These are phyloP conservation scores for Siderastrea radians DNA, from an alignment of 92 coral and sea anemone species.

Conservation along the genomic window DNA sequence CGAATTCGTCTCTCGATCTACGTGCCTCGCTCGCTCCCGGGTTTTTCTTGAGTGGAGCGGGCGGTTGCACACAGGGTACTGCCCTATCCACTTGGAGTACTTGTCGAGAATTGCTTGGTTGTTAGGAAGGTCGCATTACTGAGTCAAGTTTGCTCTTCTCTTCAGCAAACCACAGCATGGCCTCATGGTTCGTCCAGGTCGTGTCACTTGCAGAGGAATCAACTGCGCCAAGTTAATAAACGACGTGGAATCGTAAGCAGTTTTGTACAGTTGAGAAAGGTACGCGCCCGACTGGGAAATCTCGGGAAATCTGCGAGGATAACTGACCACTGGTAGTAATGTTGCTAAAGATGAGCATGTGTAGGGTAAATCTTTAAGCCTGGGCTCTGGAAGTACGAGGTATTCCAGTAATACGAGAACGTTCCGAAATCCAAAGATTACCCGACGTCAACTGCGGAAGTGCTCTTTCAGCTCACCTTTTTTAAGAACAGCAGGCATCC, in stretches of 20 bases:
- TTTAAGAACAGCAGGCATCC: too few species aligned
- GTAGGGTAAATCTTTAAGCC: background rate
- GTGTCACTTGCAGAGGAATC: slow-evolving; percentile 92
- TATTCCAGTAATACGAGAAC: background rate
- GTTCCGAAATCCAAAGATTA: slow-evolving; percentile 15
- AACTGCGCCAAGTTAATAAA: slow-evolving; percentile 79
- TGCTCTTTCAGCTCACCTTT: background rate
- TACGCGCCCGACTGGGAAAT: background rate
- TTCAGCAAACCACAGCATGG: slow-evolving; percentile 92
- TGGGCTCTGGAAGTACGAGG: background rate
- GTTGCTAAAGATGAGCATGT: background rate
- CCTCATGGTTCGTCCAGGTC: slow-evolving; percentile 89
- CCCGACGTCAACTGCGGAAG: background rate
- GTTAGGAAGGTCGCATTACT: background rate
- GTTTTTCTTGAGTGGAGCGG: too few species aligned
- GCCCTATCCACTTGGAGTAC: too few species aligned
- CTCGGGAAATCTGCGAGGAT: background rate
- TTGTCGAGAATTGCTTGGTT: too few species aligned
- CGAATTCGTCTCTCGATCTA: too few species aligned
- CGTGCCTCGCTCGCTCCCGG: too few species aligned
- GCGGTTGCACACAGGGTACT: too few species aligned
- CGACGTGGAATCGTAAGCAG: slow-evolving; percentile 22
- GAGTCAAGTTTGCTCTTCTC: background rate
- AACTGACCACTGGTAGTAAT: background rate
- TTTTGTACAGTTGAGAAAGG: background rate